Conservation (phyloP, 2,888 invertebrate genomes). For the Tanaodytes sp. region DNA sequence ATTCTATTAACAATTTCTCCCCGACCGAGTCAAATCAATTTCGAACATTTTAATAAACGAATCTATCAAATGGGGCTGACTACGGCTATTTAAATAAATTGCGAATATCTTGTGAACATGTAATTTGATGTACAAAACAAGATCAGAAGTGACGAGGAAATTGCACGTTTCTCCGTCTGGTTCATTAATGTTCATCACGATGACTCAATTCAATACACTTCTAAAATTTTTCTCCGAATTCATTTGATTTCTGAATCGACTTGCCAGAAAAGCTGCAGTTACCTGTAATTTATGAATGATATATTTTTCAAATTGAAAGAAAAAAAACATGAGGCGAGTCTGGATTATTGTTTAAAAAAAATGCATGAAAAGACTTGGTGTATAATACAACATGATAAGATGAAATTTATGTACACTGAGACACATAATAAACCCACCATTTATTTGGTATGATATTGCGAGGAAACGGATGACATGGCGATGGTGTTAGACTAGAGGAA, state of each 20-base stretch:
- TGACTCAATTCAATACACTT: slow-evolving; percentile 83
- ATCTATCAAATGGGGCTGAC: too few relatives aligned
- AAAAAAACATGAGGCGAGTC: too few relatives aligned
- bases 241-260: slow-evolving; percentile 86
- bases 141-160: background rate
- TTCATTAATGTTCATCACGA: slow-evolving; percentile 76
- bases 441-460: slow-evolving; percentile 68
- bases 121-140: background rate
- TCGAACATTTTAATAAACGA: too few relatives aligned
- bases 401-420: too few relatives aligned
- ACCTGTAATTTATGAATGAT: too few relatives aligned
- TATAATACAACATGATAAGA: background rate
- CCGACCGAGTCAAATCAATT: too few relatives aligned
- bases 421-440: slow-evolving; percentile 68
- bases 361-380: too few relatives aligned
- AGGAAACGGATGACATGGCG: slow-evolving; percentile 71
- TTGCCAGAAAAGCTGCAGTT: slow-evolving; percentile 86
- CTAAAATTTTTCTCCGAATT: slow-evolving; percentile 83
- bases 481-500: slow-evolving; percentile 86
- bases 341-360: too few relatives aligned
- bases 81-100: too few relatives aligned
- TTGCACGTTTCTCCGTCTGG: background rate
- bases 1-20: too few relatives aligned
- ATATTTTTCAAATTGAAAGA: too few relatives aligned
- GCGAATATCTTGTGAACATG: background rate